phyloP scores from a whole-genome alignment of 1,140 invertebrate species.

The Hermatobates lingyangjiaoensis region DNA sequence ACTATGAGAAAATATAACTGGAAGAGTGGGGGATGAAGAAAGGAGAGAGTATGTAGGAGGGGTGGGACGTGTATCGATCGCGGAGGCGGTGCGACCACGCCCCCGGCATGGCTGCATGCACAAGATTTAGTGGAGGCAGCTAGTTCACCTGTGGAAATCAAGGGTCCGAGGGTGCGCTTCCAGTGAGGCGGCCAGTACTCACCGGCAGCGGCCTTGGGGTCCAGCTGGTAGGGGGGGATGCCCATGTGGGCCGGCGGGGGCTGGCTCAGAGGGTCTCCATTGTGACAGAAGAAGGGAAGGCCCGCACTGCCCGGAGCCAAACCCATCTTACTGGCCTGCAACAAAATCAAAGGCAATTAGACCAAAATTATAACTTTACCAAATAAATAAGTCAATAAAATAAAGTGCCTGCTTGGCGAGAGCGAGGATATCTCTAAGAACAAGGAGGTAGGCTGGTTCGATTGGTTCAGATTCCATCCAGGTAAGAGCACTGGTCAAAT shows the following conservation, averaged over 20 bases:
- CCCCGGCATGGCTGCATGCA: no score
- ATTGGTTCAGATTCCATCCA: constrained; percentile 35
- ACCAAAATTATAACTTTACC: no score
- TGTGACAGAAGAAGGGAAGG: constrained; percentile 77
- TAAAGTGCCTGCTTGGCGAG: constrained; percentile 23
- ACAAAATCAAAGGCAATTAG: constrained; percentile 30
- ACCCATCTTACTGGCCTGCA: constrained; percentile 80
- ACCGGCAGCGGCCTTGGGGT: constrained; percentile 52
- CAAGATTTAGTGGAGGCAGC: no score
- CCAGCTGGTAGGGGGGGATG: constrained; percentile 79
- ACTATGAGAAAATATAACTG: no score
- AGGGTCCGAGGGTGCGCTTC: constrained; percentile 29
- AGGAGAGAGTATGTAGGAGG: no score
- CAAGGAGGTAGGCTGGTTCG: constrained; percentile 29
- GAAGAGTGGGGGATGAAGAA: no score
- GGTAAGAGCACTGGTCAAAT: constrained; percentile 26
- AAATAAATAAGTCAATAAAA: no score
- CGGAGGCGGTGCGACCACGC: no score
- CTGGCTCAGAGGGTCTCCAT: constrained; percentile 61
- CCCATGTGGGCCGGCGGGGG: constrained; percentile 94
- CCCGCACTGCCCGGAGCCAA: constrained; percentile 41
- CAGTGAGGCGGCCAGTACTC: constrained; percentile 23
- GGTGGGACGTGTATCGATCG: no score
- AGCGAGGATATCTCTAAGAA: constrained; percentile 27
- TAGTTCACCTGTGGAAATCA: constrained; percentile 26